Conservation (phyloP, 2,113 vertebrate species). For the Ahaetulla prasina region DNA sequence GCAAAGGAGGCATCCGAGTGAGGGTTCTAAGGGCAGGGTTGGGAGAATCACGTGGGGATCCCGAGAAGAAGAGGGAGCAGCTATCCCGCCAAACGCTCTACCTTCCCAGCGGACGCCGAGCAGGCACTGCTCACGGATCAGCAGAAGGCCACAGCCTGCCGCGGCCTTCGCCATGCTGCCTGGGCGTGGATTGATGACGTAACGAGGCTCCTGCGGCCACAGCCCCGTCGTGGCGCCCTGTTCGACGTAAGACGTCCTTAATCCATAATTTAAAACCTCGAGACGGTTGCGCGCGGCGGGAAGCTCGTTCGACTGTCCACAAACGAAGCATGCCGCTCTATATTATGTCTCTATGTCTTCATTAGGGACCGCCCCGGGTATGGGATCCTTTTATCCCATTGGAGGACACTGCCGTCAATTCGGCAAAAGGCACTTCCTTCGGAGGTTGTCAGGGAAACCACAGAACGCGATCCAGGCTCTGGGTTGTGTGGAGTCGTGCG, state of each 20-base stretch:
- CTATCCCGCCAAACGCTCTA: background rate
- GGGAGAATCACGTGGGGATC: background rate
- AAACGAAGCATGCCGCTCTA: no score
- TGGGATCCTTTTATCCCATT: accelerated
- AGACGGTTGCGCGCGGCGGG: background rate
- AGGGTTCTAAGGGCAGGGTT: background rate
- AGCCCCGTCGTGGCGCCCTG: background rate
- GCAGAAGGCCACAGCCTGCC: background rate
- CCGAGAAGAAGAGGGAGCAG: background rate
- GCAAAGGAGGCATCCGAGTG: background rate
- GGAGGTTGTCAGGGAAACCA: background rate
- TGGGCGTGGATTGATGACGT: accelerated
- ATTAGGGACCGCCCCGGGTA: accelerated
- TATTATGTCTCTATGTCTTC: background rate
- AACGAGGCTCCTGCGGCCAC: background rate
- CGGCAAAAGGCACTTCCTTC: accelerated
- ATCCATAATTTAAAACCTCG: background rate
- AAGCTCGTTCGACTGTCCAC: no score
- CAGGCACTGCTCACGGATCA: background rate
- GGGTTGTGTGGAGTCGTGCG: no score
- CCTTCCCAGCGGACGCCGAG: slow-evolving; percentile 20
- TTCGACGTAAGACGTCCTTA: background rate
- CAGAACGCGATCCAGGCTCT: background rate
- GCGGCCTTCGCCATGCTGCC: background rate
- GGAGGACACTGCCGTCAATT: background rate